These are phyloP conservation scores for Clarias platycephalus DNA, from an alignment of 2,797 vertebrate species.

Conservation along the genomic window DNA sequence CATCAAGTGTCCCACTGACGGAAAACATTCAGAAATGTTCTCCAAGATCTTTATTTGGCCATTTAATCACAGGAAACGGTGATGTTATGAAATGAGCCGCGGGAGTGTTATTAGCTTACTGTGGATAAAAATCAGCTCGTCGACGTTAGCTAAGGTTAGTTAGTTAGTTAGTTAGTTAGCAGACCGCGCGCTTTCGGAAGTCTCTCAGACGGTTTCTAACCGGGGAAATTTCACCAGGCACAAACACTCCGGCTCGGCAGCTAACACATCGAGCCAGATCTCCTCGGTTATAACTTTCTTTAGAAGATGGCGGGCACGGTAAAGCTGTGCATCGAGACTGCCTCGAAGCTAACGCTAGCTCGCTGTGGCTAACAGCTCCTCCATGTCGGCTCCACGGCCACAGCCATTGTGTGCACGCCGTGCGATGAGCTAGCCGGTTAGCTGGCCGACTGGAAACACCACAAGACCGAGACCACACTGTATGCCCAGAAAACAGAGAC, in stretches of 20 bases:
- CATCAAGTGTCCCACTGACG: neutral
- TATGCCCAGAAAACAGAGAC: neutral
- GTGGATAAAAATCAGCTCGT: conserved; percentile 16
- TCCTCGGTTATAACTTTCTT: conserved; percentile 56
- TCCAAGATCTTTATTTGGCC: neutral
- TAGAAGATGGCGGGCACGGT: conserved; percentile 83
- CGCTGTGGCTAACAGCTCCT: conserved; percentile 45
- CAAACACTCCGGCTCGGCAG: neutral
- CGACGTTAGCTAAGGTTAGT: conserved; percentile 30
- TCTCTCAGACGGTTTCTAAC: neutral
- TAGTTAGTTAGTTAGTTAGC: conserved; percentile 20
- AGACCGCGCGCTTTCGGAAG: conserved; percentile 29
- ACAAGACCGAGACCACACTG: neutral
- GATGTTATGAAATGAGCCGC: neutral
- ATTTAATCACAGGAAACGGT: neutral
- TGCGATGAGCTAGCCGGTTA: conserved; percentile 62
- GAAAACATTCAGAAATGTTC: neutral
- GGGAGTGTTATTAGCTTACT: neutral
- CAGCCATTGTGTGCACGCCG: conserved; percentile 47
- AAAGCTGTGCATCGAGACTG: conserved; percentile 57
- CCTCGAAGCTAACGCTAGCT: conserved; percentile 42
- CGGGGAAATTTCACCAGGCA: neutral
- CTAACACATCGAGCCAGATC: conserved; percentile 5
- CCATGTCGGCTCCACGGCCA: conserved; percentile 52
- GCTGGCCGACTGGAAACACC: conserved; percentile 50